Evolutionary conservation across 1,140 invertebrate species (phyloP), one percentile per base, ranked within the genome.

Genomic region (Phymastichus coffea): DNA sequence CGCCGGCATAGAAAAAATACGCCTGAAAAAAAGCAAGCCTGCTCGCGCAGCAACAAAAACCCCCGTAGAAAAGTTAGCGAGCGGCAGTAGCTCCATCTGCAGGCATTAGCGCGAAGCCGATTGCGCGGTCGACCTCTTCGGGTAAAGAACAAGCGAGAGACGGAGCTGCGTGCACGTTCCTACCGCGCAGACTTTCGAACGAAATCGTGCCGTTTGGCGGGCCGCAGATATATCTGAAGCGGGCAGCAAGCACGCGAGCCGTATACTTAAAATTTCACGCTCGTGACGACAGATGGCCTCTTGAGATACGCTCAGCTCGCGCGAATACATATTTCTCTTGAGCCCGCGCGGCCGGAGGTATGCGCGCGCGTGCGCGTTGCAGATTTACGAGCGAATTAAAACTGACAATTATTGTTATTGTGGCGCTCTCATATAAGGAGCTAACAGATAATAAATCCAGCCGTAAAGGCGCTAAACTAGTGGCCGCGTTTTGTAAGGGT

Each of bases 371-470:
- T 12, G 12, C 20, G 22, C 22, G 33, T 6, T 49, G 57, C 57
- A 70, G 70, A 79, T 78, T 80, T 80, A 78, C 69, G 72, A 74
- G 69, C 64, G 61, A 78, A 77, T 79, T 78, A 75, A 78, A 79
- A 69, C 70, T 79, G 77, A 80, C 77, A 79, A 79, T 79, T 74
- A 80, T 78, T 76, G 68, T 77, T 78, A 80, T 80, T 74, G 71
- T 75, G 65, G 70, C 69, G 63, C 70, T 78, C 70, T 78, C 71
- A 75, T 78, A 76, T 76, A 76, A 79, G 76, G 71, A 78, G 76
- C 71, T 77, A 79, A 77, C 76, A 79, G 75, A 79, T 80, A 80
- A 80, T 80, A 80, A 80, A 80, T 78, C 74, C 66, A 66, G 68
- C 68, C 75, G 69, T 80, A 80, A 80, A 79, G 77, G 37, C 70